Evolutionary conservation across 1,140 invertebrate species (phyloP), one percentile per base, ranked within the genome.

Genomic region (Drosophila sturtevanti): DNA sequence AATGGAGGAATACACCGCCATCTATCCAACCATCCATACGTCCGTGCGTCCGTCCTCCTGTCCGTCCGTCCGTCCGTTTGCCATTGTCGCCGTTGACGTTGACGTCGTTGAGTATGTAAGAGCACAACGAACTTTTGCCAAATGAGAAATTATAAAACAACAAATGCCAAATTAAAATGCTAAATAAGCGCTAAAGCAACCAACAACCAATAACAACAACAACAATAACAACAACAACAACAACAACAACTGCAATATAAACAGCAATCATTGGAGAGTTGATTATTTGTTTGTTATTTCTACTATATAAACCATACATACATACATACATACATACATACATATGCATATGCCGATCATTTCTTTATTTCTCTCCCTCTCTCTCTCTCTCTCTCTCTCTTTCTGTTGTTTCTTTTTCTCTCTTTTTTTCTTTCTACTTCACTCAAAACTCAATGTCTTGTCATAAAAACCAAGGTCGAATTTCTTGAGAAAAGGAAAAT

Each of bases 91-190:
- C 41, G 41, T 44, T 31, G 27, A 31, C 38, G 38, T 44, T 16
- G 14, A 6, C 38, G 41, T 44, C 41, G 41, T 44, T 18, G 41
- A 21, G 41, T 48, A 48, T 48, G 41, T 84, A 86, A 86, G 81
- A 86, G 81, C 82, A 81, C 81, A 86, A 86, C 81, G 81, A 86
- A 86, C 81, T 80, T 85, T 85, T 81, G 69, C 60, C 63, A 84
- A 86, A 85, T 85, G 81, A 74, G 81, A 85, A 85, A 85, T 85
- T 85, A 85, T 84, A 85, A 84, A 80, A 80, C 69, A 85, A 80
- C 54, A 82, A 69, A 65, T 66, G 68, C 64, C 61, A 69, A 72
- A 79, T 79, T 79, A 76, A 84, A 82, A 69, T 72, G 72, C 76
- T 79, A 76, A 82, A 68, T 68, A 74, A 77, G 68, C 63, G 73